Conservation (phyloP, 2,888 invertebrate species). For the Tridacna crocea region DNA sequence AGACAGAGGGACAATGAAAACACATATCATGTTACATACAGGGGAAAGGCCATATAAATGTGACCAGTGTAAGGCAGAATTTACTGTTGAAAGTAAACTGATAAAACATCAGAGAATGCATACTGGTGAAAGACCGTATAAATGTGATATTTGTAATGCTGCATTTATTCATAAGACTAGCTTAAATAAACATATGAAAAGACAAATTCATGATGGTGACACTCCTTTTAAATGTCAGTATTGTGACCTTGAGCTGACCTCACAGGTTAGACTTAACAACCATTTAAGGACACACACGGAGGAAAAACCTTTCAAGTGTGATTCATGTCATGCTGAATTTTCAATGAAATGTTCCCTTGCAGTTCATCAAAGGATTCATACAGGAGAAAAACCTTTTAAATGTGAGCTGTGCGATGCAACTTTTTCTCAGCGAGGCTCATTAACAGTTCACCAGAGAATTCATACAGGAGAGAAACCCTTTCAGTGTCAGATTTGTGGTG, state of each 20-base stretch:
- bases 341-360: neutral
- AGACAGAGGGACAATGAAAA: neutral
- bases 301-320: constrained; percentile 1
- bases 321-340: constrained; percentile 3
- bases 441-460: neutral
- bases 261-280: neutral
- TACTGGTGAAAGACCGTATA: neutral
- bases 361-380: neutral
- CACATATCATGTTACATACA: constrained; percentile 39
- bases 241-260: constrained; percentile 8
- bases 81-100: neutral
- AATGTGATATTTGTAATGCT: constrained; percentile 2
- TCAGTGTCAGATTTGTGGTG: neutral
- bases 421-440: neutral
- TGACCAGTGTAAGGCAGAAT: neutral
- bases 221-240: neutral
- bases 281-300: neutral
- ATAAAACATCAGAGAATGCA: neutral
- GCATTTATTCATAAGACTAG: neutral
- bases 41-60: constrained; percentile 41
- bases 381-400: neutral
- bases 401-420: constrained; percentile 1
- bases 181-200: neutral
- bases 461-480: constrained; percentile 1
- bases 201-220: constrained; percentile 4